Base-by-base conservation (phyloP, 2,797 vertebrate genomes). In the Acanthiza pusilla region DNA sequence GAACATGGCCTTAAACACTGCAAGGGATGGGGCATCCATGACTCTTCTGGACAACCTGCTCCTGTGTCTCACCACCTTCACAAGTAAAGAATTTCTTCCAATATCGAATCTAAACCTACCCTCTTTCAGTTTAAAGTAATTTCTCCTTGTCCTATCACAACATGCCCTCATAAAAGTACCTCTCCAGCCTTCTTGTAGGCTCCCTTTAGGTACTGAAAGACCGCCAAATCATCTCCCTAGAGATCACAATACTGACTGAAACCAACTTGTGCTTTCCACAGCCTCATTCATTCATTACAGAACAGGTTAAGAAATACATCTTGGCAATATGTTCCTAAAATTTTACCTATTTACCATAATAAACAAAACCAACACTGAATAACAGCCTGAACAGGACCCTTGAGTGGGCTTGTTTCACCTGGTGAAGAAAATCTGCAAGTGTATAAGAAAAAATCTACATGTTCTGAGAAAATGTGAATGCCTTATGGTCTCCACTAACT, bases 351-450 rank as follows among this genome's bases (percentile, higher is more conserved):
- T 48, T n/a, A 34, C 13, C 14, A 23, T 13, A 74, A 43, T 6
- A 76, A 71, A 42, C 13, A 45, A 57, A 67, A 61, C 0, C 20
- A 48, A n/a, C 10, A 67, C 13, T 9, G 4, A 7, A 0, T 45
- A 92, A 70, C 10, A 55, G 22, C 9, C 13, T 66, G 20, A 77
- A 67, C 19, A 51, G 15, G 48, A 73, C 32, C 40, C 13, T 13
- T 38, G 3, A 63, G 18, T 27, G 20, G 13, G 54, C n/a, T 66
- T 40, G 21, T 57, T 93, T 40, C 61, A 72, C 8, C 18, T 32
- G 7, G 19, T 36, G 19, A 58, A 70, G 4, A 71, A 67, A 73
- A 66, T 29, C 51, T 54, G 3, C 9, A 81, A 48, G 14, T 19
- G 30, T 4, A 0, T 38, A 32, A 32, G 15, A 61, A 67, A 68